Base-by-base conservation (phyloP, 2,888 invertebrate species). In the Meganola albula region DNA sequence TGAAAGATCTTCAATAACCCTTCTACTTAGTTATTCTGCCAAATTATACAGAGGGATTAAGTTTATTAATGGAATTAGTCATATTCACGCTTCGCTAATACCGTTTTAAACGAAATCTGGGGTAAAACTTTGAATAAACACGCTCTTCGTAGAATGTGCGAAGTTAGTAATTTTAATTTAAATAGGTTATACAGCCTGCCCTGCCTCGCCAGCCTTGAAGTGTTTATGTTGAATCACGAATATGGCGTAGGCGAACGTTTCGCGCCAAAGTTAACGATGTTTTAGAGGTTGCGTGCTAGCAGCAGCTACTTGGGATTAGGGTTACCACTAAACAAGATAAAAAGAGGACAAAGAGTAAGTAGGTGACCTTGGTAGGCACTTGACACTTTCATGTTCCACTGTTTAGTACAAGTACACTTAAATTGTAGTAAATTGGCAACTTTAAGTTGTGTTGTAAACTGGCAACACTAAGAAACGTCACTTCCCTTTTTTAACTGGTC, bases 101-200 rank as follows among this genome's bases (percentile, higher is more conserved):
- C 46, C 44, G 36, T 41, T 48, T 44, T 44, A 53, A 53, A 58
- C 39, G 41, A 53, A 54, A 53, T 44, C 42, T 30, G 36, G 23
- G 37, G 35, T 5, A 28, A 51, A 61, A 46, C 48, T 54, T 29
- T 41, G 40, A 46, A 43, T 53, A 48, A 52, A 56, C 47, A 51
- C 34, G 29, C 36, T 41, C 46, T 34, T 30, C 22, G 35, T 4
- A 12, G 28, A 35, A 34, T 26, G 22, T 36, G 31, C 35, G 38
- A 50, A 53, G 47, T 52, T 50, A 37, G 44, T 42, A 42, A 53
- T 56, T 58, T 55, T 49, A 53, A 57, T 56, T 54, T 56, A 49
- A 54, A 53, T 53, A 45, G 38, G 33, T 40, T 20, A 3, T 37
- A 46, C 31, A 40, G 31, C 31, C 35, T 42, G 8, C 41, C 45